Evolutionary conservation across 2,888 invertebrate species (phyloP).

Genomic region (Phaedon cochleariae): DNA sequence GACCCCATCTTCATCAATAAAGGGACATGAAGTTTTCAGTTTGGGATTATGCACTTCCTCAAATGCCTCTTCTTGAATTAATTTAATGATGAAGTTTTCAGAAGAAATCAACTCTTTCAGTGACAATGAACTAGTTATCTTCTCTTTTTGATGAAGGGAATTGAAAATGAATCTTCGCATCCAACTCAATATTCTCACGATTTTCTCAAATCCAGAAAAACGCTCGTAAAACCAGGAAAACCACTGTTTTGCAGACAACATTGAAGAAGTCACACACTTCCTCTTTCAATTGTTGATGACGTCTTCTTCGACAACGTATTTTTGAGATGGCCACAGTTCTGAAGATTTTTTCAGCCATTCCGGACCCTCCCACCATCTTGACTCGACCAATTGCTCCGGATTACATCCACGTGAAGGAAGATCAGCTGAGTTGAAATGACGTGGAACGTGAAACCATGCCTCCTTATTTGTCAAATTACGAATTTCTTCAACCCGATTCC

Average conservation of each 20-base stretch:
- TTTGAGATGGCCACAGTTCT: background rate
- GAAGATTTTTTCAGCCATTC: slow-evolving; percentile 31
- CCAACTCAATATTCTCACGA: slow-evolving; percentile 3
- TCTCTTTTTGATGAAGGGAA: background rate
- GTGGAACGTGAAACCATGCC: slow-evolving; percentile 50
- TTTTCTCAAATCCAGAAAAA: slow-evolving; percentile 2
- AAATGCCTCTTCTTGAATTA: slow-evolving; percentile 2
- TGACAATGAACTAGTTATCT: background rate
- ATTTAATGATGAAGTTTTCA: background rate
- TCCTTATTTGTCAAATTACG: slow-evolving; percentile 34
- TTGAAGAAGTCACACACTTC: slow-evolving; percentile 7
- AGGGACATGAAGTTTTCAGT: slow-evolving; percentile 8
- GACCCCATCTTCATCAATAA: slow-evolving; percentile 10
- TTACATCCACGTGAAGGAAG: slow-evolving; percentile 50
- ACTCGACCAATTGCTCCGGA: slow-evolving; percentile 42
- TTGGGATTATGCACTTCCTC: slow-evolving; percentile 1
- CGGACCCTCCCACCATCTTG: slow-evolving; percentile 54
- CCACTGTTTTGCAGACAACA: background rate
- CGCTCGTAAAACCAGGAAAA: background rate
- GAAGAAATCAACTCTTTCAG: slow-evolving; percentile 1
- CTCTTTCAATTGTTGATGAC: background rate
- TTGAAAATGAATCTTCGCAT: slow-evolving; percentile 5
- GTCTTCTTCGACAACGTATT: background rate
- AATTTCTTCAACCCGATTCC: slow-evolving; percentile 52
- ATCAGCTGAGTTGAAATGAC: slow-evolving; percentile 50